Percentiles rank a stretch among this genome's conserved stretches.
These are phyloP conservation scores for Penaeus japonicus DNA, from an alignment of 1,140 invertebrate genomes.

Conservation along the genomic window DNA sequence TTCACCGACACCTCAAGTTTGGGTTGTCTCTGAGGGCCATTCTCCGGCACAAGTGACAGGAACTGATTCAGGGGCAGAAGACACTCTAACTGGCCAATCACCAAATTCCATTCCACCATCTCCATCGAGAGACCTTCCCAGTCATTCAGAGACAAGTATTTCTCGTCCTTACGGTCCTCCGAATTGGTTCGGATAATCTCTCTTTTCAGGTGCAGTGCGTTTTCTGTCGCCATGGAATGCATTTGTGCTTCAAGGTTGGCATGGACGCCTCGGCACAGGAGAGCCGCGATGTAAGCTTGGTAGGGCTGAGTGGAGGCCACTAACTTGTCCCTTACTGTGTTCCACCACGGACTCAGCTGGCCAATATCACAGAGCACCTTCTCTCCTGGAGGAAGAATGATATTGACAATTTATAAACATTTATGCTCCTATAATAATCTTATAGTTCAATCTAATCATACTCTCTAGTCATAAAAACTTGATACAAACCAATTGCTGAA, in stretches of 20 bases:
- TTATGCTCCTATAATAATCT: no score
- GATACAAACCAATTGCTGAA: no score
- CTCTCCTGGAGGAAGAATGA: slow-evolving; percentile 7
- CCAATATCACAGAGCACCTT: slow-evolving; percentile 36
- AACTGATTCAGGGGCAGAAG: slow-evolving; percentile 37
- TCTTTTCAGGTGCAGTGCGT: neutral
- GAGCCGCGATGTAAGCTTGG: slow-evolving; percentile 38
- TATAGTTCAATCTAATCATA: no score
- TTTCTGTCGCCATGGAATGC: neutral
- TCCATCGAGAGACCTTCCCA: slow-evolving; percentile 57
- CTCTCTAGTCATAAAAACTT: no score
- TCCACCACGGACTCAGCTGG: slow-evolving; percentile 45
- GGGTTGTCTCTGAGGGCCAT: neutral
- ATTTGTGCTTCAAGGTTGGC: slow-evolving; percentile 21
- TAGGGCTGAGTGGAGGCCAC: slow-evolving; percentile 21
- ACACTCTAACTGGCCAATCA: slow-evolving; percentile 40
- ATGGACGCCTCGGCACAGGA: slow-evolving; percentile 36
- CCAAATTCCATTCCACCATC: slow-evolving; percentile 57
- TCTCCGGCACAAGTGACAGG: neutral
- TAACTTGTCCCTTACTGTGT: slow-evolving; percentile 34
- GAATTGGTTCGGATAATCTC: neutral
- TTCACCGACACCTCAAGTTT: slow-evolving; percentile 51
- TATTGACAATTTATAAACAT: no score
- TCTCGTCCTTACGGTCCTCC: neutral
- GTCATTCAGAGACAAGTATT: slow-evolving; percentile 39